Conservation (phyloP, 2,888 invertebrate genomes). For the Chymomyza fuscimana region DNA sequence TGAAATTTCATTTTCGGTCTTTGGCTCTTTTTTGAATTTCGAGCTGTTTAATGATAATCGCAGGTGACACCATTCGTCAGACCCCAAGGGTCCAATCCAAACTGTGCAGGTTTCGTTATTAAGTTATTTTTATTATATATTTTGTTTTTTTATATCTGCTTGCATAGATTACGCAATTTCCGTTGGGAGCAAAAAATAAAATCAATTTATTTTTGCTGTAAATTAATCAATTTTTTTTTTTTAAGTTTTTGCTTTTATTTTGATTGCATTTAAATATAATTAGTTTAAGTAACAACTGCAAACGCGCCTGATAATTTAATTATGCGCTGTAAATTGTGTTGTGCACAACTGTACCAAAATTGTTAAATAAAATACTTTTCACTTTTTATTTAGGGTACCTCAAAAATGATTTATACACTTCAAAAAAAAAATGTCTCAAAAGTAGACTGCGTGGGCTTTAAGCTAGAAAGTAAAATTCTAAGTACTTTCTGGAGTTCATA, state of each 20-base stretch:
- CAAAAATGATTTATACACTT: conserved; percentile 17
- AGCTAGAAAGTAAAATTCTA: conserved; percentile 55
- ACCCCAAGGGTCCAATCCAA: conserved; percentile 3
- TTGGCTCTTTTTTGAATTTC: conserved; percentile 10
- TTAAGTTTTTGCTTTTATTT: not conserved
- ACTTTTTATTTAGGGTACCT: conserved; percentile 43
- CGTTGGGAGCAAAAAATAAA: conserved; percentile 15
- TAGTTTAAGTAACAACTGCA: conserved; percentile 38
- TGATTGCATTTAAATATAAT: conserved; percentile 19
- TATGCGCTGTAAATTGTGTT: not conserved
- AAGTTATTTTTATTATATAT: conserved; percentile 10
- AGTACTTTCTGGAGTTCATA: conserved; percentile 29
- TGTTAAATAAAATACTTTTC: conserved; percentile 41
- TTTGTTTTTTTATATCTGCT: conserved; percentile 17
- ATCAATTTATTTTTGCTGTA: conserved; percentile 34
- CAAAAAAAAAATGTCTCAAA: not conserved
- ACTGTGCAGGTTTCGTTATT: conserved; percentile 38
- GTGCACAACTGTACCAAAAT: conserved; percentile 11
- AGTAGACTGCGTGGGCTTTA: not conserved
- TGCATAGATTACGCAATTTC: conserved; percentile 45
- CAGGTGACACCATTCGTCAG: conserved; percentile 40
- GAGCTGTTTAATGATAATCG: conserved; percentile 27
- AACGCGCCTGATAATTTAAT: not conserved
- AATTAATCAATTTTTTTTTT: conserved; percentile 19
- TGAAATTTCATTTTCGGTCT: conserved; percentile 20